phyloP scores from a whole-genome alignment of 2,888 invertebrate genomes.

The Tachina lurida region DNA sequence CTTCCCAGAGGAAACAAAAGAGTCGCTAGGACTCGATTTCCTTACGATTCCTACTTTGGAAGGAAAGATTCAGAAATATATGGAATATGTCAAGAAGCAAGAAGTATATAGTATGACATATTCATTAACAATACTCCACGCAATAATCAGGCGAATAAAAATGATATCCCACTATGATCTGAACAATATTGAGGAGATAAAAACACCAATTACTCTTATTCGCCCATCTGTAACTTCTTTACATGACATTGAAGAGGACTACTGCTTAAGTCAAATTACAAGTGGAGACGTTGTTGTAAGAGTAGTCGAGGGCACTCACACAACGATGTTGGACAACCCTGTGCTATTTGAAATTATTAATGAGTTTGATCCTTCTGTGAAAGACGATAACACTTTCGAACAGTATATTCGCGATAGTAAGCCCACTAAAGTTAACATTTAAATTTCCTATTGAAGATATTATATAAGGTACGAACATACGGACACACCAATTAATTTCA shows the following conservation, averaged over 20 bases:
- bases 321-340: slow-evolving; percentile 87
- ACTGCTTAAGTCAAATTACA: slow-evolving; percentile 86
- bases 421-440: slow-evolving; percentile 62
- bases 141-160: slow-evolving; percentile 85
- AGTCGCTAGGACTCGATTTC: slow-evolving; percentile 82
- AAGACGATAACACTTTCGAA: slow-evolving; percentile 80
- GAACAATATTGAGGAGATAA: slow-evolving; percentile 81
- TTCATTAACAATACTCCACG: slow-evolving; percentile 81
- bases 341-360: slow-evolving; percentile 87
- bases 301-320: slow-evolving; percentile 89
- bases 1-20: slow-evolving; percentile 79
- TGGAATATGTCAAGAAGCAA: slow-evolving; percentile 83
- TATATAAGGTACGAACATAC: not conserved
- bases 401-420: slow-evolving; percentile 77
- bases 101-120: slow-evolving; percentile 82
- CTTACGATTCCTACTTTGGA: slow-evolving; percentile 84
- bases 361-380: slow-evolving; percentile 79
- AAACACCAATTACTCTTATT: slow-evolving; percentile 85
- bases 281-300: slow-evolving; percentile 85
- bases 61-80: slow-evolving; percentile 84
- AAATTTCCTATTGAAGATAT: not conserved
- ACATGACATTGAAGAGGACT: slow-evolving; percentile 86
- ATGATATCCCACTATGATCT: slow-evolving; percentile 84
- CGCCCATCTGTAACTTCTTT: slow-evolving; percentile 86
- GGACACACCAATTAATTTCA: not conserved